Evolutionary conservation across 1,140 invertebrate species (phyloP), one percentile per base, ranked within the genome.

Genomic region (Drosophila mauritiana): DNA sequence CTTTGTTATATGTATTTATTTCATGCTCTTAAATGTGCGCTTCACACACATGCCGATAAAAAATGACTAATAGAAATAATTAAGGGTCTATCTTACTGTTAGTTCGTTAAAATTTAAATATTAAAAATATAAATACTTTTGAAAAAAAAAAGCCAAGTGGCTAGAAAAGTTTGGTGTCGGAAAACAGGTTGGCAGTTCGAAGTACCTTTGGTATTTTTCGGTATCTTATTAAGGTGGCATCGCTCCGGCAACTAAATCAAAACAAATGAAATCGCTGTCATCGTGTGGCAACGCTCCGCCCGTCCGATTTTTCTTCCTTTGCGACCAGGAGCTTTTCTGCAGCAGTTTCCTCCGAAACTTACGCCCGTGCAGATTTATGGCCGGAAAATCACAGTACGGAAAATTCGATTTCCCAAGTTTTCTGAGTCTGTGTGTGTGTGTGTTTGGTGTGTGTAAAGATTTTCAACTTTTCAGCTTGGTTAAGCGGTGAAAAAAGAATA

Each of bases 321-420:
- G 59, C 64, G 39, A 75, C 46, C 31, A 49, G 61, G 72, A 75
- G 73, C 73, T 75, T 75, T 73, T 63, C 61, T 64, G 70, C 70
- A 73, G 52, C 69, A 74, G 46, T 75, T 75, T 75, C 64, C 48
- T 58, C 37, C 39, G 40, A 56, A 42, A 64, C 70, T 54, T 67
- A 53, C 52, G 68, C 39, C 68, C 49, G 72, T 73, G 73, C 53
- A 56, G 67, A 72, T 73, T 72, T 37, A 52, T 75, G 70, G 46
- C 61, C 73, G 72, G 73, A 65, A 48, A 75, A 55, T 53, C 58
- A 54, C 52, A 63, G 69, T 74, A 74, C 72, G 72, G 72, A 74
- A 74, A 74, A 75, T 58, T 76, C 73, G 72, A 75, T 67, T 75
- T 65, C 46, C 52, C 39, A 56, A 51, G 36, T 51, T 51, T 46